Conservation (phyloP, 2,888 invertebrate species). For the Archips crataeganus region DNA sequence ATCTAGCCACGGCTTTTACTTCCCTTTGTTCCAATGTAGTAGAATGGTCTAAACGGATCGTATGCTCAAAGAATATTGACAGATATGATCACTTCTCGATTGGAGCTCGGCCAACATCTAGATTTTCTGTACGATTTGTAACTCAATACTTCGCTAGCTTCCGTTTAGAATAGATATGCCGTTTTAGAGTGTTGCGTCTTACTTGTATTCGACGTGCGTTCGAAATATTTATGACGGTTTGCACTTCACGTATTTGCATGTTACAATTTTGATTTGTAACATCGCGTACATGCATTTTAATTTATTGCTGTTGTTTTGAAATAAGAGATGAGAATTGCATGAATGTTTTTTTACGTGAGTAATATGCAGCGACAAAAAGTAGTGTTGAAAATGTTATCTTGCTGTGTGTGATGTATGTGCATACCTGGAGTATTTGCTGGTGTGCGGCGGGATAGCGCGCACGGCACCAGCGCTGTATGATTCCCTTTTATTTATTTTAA, state of each 20-base stretch:
- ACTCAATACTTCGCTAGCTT: conserved; percentile 76
- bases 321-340: conserved; percentile 39
- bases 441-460: conserved; percentile 43
- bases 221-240: conserved; percentile 73
- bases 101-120: conserved; percentile 82
- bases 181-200: conserved; percentile 76
- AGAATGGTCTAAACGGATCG: conserved; percentile 71
- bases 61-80: conserved; percentile 82
- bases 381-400: conserved; percentile 36
- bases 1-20: conserved; percentile 48
- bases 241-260: conserved; percentile 63
- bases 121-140: conserved; percentile 82
- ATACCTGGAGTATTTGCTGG: conserved; percentile 31
- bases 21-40: conserved; percentile 55
- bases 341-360: conserved; percentile 34
- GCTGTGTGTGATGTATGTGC: conserved; percentile 41
- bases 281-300: conserved; percentile 42
- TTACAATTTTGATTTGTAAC: conserved; percentile 47
- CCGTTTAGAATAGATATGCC: conserved; percentile 82
- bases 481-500: conserved; percentile 82
- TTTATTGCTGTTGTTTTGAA: conserved; percentile 40
- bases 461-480: conserved; percentile 58
- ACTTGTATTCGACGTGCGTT: conserved; percentile 73
- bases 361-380: conserved; percentile 32
- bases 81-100: conserved; percentile 84